Percentiles rank a stretch among this genome's conserved stretches.
These are phyloP conservation scores for Rhea americana DNA, from an alignment of 2,113 vertebrate species.

Conservation along the genomic window DNA sequence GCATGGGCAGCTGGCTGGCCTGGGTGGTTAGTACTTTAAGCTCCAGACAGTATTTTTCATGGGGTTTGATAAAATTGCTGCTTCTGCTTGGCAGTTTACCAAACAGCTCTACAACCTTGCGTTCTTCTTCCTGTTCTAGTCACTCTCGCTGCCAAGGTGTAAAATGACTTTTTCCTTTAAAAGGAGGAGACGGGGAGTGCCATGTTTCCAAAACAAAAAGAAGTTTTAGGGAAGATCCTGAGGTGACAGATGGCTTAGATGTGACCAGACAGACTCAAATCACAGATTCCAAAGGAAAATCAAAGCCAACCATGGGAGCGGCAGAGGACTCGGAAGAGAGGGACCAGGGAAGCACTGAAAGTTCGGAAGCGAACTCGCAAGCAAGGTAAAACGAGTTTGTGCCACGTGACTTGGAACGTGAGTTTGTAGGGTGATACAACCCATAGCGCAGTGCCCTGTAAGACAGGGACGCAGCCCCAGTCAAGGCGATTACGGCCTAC, in stretches of 20 bases:
- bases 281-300: background rate
- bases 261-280: background rate
- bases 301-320: background rate
- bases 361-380: rapidly evolving
- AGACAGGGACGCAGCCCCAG: background rate
- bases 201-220: background rate
- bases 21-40: too few relatives aligned
- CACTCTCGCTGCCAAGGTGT: background rate
- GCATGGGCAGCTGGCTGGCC: background rate
- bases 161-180: background rate
- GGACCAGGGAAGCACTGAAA: background rate
- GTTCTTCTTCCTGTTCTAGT: background rate
- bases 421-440: too few relatives aligned
- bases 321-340: background rate
- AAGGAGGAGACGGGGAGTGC: background rate
- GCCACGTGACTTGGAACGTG: background rate
- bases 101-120: background rate
- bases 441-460: background rate
- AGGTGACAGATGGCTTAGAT: background rate
- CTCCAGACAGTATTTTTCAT: background rate
- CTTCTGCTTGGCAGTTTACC: too few relatives aligned
- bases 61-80: background rate
- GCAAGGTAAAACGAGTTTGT: background rate
- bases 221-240: background rate
- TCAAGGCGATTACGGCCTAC: background rate